Base-by-base conservation (phyloP, 2,888 invertebrate genomes). In the Andrena flavipes region DNA sequence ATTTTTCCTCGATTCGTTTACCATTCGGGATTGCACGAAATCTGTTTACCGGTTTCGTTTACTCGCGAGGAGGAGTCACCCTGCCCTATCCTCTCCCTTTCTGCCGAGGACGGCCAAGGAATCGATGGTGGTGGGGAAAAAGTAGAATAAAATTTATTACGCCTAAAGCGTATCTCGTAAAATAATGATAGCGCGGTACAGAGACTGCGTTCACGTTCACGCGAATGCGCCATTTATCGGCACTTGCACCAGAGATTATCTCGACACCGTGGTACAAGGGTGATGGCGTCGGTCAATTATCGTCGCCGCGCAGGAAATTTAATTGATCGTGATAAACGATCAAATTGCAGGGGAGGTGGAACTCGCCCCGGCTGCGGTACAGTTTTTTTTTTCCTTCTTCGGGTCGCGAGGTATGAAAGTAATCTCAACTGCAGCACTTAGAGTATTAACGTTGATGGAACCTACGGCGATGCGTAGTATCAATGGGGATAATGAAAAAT, bases 241-340 rank as follows among this genome's bases (percentile, higher is more conserved):
- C 87, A 88, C 87, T 88, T 83, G 88, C 78, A 74, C 84, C 84
- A 76, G 83, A 88, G 88, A 88, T 88, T 87, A 87, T 88, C 88
- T 88, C 82, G 85, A 77, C 76, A 80, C 67, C 78, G 62, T 76
- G 77, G 85, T 87, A 88, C 87, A 84, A 84, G 88, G 88, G 88
- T 84, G 88, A 88, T 88, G 88, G 88, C 88, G 87, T 86, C 79
- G 87, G 87, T 88, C 88, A 88, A 88, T 88, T 88, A 88, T 88
- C 88, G 87, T 88, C 80, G 87, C 81, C 64, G 84, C 64, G 79
- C 88, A 84, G 88, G 84, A 87, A 88, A 88, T 88, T 88, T 88
- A 88, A 88, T 88, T 88, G 88, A 88, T 88, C 88, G 80, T 82
- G 88, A 87, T 88, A 87, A 88, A 88, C 85, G 88, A 88, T 88